These are phyloP conservation scores for Drosophila trapezifrons DNA, from an alignment of 1,140 invertebrate genomes.

Conservation along the genomic window DNA sequence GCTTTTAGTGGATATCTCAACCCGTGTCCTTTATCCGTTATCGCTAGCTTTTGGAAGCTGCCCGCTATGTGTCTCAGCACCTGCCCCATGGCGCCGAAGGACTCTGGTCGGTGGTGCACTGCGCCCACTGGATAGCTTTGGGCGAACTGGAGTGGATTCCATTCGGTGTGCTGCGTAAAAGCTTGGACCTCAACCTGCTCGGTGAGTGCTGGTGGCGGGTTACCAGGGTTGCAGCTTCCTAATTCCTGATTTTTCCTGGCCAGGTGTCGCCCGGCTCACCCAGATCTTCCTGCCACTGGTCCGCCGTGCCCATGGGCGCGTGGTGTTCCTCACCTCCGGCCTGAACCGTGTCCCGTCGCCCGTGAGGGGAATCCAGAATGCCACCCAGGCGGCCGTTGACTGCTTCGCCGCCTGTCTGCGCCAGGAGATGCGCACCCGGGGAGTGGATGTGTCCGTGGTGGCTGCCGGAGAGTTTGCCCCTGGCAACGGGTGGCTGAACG, in stretches of 20 bases:
- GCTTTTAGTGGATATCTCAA: constrained; percentile 25
- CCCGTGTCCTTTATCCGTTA: background rate
- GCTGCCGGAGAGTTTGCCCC: constrained; percentile 92
- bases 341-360: constrained; percentile 91
- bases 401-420: constrained; percentile 92
- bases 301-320: constrained; percentile 89
- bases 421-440: constrained; percentile 90
- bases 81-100: constrained; percentile 90
- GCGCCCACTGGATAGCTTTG: constrained; percentile 93
- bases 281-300: constrained; percentile 93
- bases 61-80: constrained; percentile 90
- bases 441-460: constrained; percentile 91
- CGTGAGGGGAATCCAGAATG: constrained; percentile 91
- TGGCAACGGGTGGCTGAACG: constrained; percentile 90
- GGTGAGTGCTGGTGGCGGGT: constrained; percentile 80
- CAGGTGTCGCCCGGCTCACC: constrained; percentile 89
- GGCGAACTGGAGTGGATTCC: constrained; percentile 96
- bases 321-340: constrained; percentile 88
- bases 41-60: constrained; percentile 88
- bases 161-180: constrained; percentile 88
- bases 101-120: constrained; percentile 95
- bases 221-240: background rate
- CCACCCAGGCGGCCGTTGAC: constrained; percentile 90
- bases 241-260: constrained; percentile 73
- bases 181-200: constrained; percentile 91